Evolutionary conservation across 2,113 vertebrate species (phyloP).

Genomic region (Arothron firmamentum): DNA sequence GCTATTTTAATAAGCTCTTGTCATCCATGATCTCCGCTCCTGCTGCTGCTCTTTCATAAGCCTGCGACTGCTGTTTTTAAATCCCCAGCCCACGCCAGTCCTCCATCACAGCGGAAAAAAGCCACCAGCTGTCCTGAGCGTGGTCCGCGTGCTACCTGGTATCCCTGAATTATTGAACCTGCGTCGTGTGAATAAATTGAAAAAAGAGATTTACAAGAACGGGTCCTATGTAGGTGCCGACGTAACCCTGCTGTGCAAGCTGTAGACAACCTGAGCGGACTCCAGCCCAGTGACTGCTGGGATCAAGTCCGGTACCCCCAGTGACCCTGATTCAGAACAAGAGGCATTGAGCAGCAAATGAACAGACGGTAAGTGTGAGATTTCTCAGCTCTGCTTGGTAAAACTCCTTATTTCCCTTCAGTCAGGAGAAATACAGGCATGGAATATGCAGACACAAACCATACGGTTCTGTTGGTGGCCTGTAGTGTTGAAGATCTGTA

Average conservation of each 20-base stretch:
- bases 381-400: no score
- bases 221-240: background rate
- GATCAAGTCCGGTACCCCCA: no score
- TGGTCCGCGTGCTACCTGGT: constrained; percentile 11
- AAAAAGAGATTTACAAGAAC: constrained; percentile 4
- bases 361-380: no score
- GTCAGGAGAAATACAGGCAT: no score
- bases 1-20: constrained; percentile 18
- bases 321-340: background rate
- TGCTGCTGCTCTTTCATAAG: background rate
- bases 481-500: no score
- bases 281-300: no score
- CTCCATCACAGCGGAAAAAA: background rate
- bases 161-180: constrained; percentile 62
- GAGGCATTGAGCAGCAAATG: no score
- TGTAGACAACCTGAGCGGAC: background rate
- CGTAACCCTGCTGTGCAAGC: background rate
- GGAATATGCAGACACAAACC: no score
- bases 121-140: constrained; percentile 13
- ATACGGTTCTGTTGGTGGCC: no score
- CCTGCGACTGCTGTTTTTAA: constrained; percentile 4
- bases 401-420: no score
- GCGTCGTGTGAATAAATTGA: constrained; percentile 17
- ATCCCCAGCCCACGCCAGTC: constrained; percentile 1
- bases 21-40: background rate